phyloP scores from a whole-genome alignment of 1,140 invertebrate species.

The Calliphora vicina region DNA sequence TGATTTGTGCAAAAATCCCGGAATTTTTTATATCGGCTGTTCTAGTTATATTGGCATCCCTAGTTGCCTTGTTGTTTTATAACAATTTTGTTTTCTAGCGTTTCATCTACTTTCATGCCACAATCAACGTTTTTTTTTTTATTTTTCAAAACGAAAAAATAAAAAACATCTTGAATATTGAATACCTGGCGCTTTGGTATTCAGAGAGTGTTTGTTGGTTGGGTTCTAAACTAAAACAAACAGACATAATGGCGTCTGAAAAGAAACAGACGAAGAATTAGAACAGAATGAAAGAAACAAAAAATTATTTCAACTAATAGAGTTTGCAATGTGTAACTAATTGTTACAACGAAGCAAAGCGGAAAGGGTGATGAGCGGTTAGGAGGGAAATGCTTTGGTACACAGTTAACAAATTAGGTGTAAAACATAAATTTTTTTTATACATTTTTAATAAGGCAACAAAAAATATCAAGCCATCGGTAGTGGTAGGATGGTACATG shows the following conservation, averaged over 20 bases:
- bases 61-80: background rate
- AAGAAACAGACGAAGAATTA: background rate
- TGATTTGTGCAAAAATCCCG: too few species aligned
- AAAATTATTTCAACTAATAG: background rate
- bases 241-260: background rate
- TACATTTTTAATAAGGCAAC: too few species aligned
- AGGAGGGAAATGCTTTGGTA: too few species aligned
- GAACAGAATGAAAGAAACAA: background rate
- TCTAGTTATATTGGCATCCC: too few species aligned
- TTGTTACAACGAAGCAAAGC: background rate
- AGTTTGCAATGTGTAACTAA: slow-evolving; percentile 13
- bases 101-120: background rate
- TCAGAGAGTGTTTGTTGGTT: background rate
- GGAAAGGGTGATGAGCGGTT: background rate
- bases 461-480: too few species aligned
- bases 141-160: background rate
- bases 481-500: too few species aligned
- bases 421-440: too few species aligned
- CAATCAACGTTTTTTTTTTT: background rate
- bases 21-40: too few species aligned
- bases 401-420: too few species aligned
- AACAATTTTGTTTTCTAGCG: background rate
- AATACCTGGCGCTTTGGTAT: background rate
- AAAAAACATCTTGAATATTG: background rate
- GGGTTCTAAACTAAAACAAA: background rate